A percentile compares a stretch with the other conserved stretches of the same genome.
These are phyloP conservation scores for Thunnus albacares DNA, from an alignment of 2,797 vertebrate genomes.

Conservation along the genomic window DNA sequence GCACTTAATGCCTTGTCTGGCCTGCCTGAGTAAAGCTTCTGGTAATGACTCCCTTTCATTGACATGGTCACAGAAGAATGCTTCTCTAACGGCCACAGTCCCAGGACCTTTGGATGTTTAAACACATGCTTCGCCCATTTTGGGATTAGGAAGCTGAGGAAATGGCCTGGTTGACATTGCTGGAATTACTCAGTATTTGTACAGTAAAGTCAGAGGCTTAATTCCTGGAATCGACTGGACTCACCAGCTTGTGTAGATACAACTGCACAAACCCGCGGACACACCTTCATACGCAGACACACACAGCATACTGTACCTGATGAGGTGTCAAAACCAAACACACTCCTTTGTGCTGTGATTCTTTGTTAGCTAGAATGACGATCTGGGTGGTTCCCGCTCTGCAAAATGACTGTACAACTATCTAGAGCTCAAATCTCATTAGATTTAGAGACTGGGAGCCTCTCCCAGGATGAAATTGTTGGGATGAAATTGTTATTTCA, in stretches of 20 bases:
- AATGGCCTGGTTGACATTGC: slow-evolving; percentile 54
- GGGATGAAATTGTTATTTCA: slow-evolving; percentile 16
- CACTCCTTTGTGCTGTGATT: neutral
- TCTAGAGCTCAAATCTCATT: neutral
- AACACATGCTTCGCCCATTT: slow-evolving; percentile 71
- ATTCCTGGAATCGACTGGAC: slow-evolving; percentile 35
- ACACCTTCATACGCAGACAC: neutral
- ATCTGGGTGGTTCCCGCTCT: slow-evolving; percentile 19
- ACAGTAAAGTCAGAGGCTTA: slow-evolving; percentile 31
- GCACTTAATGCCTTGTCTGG: slow-evolving; percentile 45
- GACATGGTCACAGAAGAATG: slow-evolving; percentile 66
- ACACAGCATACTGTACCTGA: neutral
- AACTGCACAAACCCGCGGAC: neutral
- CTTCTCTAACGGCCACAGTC: slow-evolving; percentile 47
- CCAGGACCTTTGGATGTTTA: slow-evolving; percentile 72
- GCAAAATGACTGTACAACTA: neutral
- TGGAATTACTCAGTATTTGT: slow-evolving; percentile 58
- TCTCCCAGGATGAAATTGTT: neutral
- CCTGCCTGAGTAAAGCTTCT: slow-evolving; percentile 55
- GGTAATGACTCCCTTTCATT: slow-evolving; percentile 68
- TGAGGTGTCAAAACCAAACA: slow-evolving; percentile 21
- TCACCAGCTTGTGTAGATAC: slow-evolving; percentile 13
- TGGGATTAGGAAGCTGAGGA: slow-evolving; percentile 71
- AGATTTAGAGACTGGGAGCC: neutral
- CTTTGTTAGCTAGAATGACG: neutral